These are phyloP conservation scores for Etheostoma spectabile DNA, from an alignment of 2,113 vertebrate species.

Conservation along the genomic window DNA sequence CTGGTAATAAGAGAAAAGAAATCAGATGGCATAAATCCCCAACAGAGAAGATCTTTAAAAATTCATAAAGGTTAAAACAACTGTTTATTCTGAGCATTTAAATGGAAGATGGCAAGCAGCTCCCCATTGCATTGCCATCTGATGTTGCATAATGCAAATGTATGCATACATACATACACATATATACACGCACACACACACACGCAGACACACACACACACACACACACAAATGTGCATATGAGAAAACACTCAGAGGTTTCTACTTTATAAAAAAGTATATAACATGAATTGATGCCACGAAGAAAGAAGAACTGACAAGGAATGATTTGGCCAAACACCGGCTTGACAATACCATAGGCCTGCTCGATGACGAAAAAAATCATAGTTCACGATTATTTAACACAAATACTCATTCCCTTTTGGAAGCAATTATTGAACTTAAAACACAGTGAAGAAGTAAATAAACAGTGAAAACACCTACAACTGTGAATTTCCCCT, in stretches of 20 bases:
- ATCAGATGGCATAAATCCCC: conserved; percentile 72
- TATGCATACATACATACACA: conserved; percentile 33
- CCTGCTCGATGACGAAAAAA: no score
- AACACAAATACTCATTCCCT: no score
- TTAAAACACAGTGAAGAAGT: no score
- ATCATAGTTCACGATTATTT: no score
- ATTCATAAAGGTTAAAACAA: conserved; percentile 83
- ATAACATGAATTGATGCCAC: not conserved
- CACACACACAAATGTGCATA: not conserved
- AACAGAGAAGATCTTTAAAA: conserved; percentile 67
- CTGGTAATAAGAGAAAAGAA: conserved; percentile 70
- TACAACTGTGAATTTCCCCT: no score
- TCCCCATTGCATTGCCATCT: conserved; percentile 59
- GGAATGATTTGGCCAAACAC: not conserved
- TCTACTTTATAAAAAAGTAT: conserved; percentile 15
- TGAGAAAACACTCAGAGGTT: not conserved
- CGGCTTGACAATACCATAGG: no score
- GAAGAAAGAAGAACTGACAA: not conserved
- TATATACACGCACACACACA: conserved; percentile 1
- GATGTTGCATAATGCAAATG: conserved; percentile 49
- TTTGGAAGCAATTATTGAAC: no score
- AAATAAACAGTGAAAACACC: no score
- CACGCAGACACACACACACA: not conserved
- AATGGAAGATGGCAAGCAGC: conserved; percentile 55
- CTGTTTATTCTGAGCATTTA: conserved; percentile 76